phyloP scores from a whole-genome alignment of 2,888 invertebrate species.

The Apomyelois bistriatella region DNA sequence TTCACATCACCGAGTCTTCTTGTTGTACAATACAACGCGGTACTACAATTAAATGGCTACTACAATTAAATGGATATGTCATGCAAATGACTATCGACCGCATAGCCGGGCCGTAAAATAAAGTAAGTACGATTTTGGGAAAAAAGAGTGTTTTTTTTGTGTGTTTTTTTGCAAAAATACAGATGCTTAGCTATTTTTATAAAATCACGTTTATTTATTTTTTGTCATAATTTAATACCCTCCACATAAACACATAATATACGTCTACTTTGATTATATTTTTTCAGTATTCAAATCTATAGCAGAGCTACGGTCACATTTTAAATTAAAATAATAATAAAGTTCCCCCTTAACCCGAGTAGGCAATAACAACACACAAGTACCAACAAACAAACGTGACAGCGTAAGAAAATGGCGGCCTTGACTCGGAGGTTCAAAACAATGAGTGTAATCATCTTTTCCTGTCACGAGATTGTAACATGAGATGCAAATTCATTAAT shows the following conservation, averaged over 20 bases:
- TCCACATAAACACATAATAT: no score
- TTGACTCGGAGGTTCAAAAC: conserved; percentile 36
- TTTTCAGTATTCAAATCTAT: no score
- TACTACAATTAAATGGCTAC: not conserved
- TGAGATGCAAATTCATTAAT: conserved; percentile 34
- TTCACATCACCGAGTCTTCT: not conserved
- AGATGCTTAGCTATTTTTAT: no score
- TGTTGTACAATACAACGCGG: not conserved
- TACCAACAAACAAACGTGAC: not conserved
- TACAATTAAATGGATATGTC: conserved; percentile 3
- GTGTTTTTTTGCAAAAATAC: no score
- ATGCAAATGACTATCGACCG: conserved; percentile 3
- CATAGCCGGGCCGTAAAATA: not conserved
- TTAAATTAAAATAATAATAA: no score
- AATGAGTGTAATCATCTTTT: conserved; percentile 34
- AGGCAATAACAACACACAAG: not conserved
- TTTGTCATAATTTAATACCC: no score
- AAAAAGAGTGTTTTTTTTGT: no score
- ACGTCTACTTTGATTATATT: no score
- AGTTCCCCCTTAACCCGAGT: no score
- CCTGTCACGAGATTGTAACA: conserved; percentile 54
- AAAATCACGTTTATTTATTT: no score
- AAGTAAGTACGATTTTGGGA: not conserved
- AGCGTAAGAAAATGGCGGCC: not conserved
- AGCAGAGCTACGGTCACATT: no score